Evolutionary conservation across 2,888 invertebrate species (phyloP).

Genomic region (Eilema caniola): DNA sequence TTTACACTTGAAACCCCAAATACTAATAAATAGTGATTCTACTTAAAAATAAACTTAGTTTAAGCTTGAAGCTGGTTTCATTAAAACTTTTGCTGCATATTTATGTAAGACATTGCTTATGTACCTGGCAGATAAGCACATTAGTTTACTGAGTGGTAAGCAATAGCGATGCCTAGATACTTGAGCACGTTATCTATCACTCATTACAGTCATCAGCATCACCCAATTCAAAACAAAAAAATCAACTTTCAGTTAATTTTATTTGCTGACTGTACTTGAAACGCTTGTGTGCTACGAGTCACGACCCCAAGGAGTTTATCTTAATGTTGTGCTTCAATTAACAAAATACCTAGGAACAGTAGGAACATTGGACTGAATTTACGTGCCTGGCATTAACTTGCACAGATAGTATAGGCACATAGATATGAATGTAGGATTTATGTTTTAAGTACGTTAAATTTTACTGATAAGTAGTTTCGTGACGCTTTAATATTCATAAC

Average conservation of each 20-base stretch:
- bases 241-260: neutral
- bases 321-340: slow-evolving; percentile 52
- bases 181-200: too few relatives aligned
- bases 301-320: slow-evolving; percentile 57
- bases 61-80: too few relatives aligned
- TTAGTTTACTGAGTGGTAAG: too few relatives aligned
- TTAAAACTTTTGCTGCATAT: too few relatives aligned
- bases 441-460: neutral
- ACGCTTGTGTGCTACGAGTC: slow-evolving; percentile 37
- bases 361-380: slow-evolving; percentile 38
- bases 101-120: too few relatives aligned
- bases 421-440: neutral
- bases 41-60: too few relatives aligned
- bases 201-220: too few relatives aligned
- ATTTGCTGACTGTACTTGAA: slow-evolving; percentile 12
- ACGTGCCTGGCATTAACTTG: slow-evolving; percentile 35
- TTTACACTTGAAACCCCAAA: too few relatives aligned
- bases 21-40: too few relatives aligned
- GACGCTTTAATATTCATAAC: neutral
- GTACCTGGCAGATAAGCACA: too few relatives aligned
- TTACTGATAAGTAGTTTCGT: neutral
- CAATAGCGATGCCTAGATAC: too few relatives aligned
- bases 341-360: slow-evolving; percentile 41
- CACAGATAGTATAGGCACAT: slow-evolving; percentile 15
- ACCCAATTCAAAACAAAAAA: neutral